These are phyloP conservation scores for Lasioglossum calceatum DNA, from an alignment of 2,888 invertebrate species.

Conservation along the genomic window DNA sequence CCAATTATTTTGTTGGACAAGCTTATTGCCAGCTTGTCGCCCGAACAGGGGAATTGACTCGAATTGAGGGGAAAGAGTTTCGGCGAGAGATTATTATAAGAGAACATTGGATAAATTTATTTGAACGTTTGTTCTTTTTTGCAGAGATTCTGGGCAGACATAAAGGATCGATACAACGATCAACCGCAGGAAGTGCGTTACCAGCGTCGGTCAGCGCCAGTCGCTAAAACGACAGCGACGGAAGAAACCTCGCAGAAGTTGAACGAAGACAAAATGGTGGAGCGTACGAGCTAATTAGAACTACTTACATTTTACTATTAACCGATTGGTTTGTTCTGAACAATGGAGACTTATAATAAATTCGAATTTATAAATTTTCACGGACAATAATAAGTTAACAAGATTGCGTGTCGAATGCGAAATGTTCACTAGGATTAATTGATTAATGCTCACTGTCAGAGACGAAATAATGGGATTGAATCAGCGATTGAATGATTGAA, in stretches of 20 bases:
- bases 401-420: not conserved
- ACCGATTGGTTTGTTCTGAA: not conserved
- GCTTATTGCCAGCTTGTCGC: no score
- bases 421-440: no score
- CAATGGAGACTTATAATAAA: not conserved
- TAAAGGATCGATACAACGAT: constrained; percentile 73
- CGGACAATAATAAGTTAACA: not conserved
- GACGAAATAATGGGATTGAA: no score
- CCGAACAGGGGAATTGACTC: no score
- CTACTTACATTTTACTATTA: not conserved
- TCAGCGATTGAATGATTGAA: no score
- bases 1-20: not conserved
- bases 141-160: constrained; percentile 76
- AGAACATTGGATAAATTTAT: not conserved
- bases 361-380: not conserved
- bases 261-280: not conserved
- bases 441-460: no score
- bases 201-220: not conserved
- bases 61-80: no score
- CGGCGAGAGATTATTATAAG: not conserved
- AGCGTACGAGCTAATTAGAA: not conserved
- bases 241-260: not conserved
- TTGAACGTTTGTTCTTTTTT: not conserved
- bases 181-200: not conserved
- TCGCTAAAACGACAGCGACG: not conserved